These are phyloP conservation scores for Gorsachius goisagi DNA, from an alignment of 2,113 vertebrate species.

Conservation along the genomic window DNA sequence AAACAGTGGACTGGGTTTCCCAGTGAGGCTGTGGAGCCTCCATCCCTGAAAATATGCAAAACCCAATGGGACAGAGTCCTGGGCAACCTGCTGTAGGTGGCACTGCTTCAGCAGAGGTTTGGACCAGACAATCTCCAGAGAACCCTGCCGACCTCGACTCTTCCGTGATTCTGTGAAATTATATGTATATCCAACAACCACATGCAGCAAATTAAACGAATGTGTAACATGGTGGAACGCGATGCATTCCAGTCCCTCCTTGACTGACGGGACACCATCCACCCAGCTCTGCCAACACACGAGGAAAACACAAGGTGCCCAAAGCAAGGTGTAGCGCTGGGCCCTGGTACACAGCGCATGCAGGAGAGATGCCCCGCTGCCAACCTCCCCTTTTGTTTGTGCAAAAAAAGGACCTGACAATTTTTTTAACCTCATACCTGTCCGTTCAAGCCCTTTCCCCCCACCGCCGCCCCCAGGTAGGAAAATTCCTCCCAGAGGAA, in stretches of 20 bases:
- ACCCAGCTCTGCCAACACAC: rapidly evolving
- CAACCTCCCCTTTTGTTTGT: background rate
- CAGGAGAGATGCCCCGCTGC: background rate
- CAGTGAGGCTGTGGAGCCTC: background rate
- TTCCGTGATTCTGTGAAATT: background rate
- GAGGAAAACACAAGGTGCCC: background rate
- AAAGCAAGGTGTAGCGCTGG: rapidly evolving
- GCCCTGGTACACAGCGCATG: background rate
- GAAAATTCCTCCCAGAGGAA: conserved; percentile 50
- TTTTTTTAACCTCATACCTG: background rate
- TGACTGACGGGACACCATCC: background rate
- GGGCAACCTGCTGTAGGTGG: background rate
- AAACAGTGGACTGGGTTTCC: background rate
- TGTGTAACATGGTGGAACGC: background rate
- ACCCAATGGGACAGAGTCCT: rapidly evolving
- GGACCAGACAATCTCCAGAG: background rate
- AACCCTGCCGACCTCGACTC: background rate
- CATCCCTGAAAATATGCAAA: background rate
- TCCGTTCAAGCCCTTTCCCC: background rate
- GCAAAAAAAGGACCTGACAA: background rate
- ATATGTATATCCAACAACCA: background rate
- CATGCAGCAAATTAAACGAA: background rate
- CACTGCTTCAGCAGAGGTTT: background rate
- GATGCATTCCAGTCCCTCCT: background rate
- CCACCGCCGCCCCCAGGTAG: background rate